phyloP scores from a whole-genome alignment of 1,140 invertebrate species.

The Pollicipes pollicipes region DNA sequence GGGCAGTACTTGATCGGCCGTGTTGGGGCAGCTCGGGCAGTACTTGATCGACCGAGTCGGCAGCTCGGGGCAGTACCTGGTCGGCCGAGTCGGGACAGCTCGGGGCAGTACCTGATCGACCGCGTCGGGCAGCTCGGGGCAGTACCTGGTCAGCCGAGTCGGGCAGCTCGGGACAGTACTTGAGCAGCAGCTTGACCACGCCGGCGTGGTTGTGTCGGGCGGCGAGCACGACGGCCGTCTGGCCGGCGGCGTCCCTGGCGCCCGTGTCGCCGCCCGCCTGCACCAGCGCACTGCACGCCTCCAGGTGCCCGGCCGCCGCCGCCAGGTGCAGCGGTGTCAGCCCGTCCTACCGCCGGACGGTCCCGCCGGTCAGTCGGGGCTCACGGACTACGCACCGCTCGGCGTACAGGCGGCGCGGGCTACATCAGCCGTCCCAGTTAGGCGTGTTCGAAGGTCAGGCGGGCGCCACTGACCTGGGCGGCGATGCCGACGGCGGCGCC shows the following conservation, averaged over 20 bases:
- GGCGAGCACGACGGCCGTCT: constrained; percentile 63
- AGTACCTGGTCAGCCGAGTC: constrained; percentile 72
- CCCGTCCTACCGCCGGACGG: constrained; percentile 34
- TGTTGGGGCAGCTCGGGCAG: too few relatives aligned
- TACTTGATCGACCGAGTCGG: too few relatives aligned
- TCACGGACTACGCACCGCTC: neutral
- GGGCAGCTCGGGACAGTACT: constrained; percentile 83
- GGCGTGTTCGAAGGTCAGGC: too few relatives aligned
- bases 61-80: too few relatives aligned
- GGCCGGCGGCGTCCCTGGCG: constrained; percentile 80
- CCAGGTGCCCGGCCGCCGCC: constrained; percentile 81
- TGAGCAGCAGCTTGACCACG: constrained; percentile 91
- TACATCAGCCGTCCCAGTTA: too few relatives aligned
- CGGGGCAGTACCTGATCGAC: too few relatives aligned
- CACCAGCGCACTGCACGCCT: constrained; percentile 78
- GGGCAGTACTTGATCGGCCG: too few relatives aligned
- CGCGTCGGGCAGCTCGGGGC: neutral
- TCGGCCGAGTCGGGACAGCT: too few relatives aligned
- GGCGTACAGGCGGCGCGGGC: too few relatives aligned
- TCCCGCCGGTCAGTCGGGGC: too few relatives aligned
- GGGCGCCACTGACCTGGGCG: neutral
- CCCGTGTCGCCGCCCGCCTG: constrained; percentile 91
- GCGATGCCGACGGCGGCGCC: neutral
- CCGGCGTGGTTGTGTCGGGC: constrained; percentile 97
- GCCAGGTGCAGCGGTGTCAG: constrained; percentile 75